phyloP scores from a whole-genome alignment of 2,113 vertebrate genomes.

The Saccopteryx bilineata region DNA sequence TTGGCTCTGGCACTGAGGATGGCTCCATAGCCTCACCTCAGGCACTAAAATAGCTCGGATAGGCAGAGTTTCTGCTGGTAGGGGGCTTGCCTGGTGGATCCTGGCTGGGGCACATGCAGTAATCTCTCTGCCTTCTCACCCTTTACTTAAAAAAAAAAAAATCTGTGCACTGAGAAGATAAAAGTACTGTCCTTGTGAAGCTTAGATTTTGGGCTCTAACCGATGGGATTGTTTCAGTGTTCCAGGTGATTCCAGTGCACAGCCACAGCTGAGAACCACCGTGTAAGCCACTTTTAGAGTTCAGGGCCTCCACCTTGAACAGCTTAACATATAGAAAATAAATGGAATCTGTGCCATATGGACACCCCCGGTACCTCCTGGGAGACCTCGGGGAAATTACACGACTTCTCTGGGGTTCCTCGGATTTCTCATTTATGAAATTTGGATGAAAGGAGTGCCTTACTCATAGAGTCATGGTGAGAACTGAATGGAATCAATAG shows the following conservation, averaged over 20 bases:
- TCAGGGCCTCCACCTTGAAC: not conserved
- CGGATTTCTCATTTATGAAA: not conserved
- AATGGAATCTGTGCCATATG: fast-evolving
- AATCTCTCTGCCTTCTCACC: too few species aligned
- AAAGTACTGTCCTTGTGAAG: too few species aligned
- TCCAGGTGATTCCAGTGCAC: not conserved
- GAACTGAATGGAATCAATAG: not conserved
- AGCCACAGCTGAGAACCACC: not conserved
- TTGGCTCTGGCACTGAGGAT: too few species aligned
- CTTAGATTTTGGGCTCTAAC: too few species aligned
- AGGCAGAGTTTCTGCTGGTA: too few species aligned
- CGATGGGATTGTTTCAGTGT: not conserved
- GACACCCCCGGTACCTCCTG: not conserved
- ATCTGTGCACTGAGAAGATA: too few species aligned
- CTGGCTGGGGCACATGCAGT: too few species aligned
- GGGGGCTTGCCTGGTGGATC: too few species aligned
- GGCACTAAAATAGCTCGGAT: too few species aligned
- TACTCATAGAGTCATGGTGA: not conserved
- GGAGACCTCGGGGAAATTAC: not conserved
- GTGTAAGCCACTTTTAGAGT: not conserved
- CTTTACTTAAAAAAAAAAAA: too few species aligned
- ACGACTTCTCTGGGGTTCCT: not conserved
- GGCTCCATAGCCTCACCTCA: too few species aligned
- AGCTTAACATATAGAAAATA: not conserved
- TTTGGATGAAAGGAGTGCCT: not conserved